Conservation (phyloP, 2,113 vertebrate species). For the Silurus asotus region DNA sequence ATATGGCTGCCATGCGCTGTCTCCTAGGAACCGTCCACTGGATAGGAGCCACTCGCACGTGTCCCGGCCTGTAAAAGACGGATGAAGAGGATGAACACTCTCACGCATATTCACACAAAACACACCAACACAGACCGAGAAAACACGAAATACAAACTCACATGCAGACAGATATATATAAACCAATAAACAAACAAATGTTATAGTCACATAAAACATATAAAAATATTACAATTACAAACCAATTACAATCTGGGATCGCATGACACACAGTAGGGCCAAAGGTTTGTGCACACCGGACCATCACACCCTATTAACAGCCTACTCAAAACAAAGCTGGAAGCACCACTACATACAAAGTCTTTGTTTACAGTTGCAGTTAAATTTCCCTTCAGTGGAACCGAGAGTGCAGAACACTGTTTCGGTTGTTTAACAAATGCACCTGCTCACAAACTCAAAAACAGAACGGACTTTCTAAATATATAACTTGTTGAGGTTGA, state of each 20-base stretch:
- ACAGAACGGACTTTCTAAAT: too few relatives aligned
- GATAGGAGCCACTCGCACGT: slow-evolving; percentile 94
- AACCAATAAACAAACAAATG: not conserved
- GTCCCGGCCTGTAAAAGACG: slow-evolving; percentile 77
- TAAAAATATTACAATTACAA: too few relatives aligned
- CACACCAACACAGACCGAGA: not conserved
- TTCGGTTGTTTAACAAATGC: not conserved
- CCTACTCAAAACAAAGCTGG: not conserved
- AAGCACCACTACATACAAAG: not conserved
- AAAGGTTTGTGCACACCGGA: not conserved
- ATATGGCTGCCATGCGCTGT: slow-evolving; percentile 94
- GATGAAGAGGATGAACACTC: slow-evolving; percentile 6
- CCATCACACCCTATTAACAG: not conserved
- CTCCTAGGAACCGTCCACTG: slow-evolving; percentile 92
- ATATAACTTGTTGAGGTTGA: not conserved
- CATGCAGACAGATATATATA: not conserved
- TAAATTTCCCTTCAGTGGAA: not conserved
- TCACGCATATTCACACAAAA: not conserved
- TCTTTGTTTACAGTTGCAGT: not conserved
- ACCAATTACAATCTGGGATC: not conserved
- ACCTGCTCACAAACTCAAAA: not conserved
- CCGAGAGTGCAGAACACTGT: not conserved
- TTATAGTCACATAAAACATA: too few relatives aligned
- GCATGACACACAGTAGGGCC: not conserved
- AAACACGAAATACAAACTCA: not conserved